These are phyloP conservation scores for Phoxinus phoxinus DNA, from an alignment of 2,113 vertebrate species.

Conservation along the genomic window DNA sequence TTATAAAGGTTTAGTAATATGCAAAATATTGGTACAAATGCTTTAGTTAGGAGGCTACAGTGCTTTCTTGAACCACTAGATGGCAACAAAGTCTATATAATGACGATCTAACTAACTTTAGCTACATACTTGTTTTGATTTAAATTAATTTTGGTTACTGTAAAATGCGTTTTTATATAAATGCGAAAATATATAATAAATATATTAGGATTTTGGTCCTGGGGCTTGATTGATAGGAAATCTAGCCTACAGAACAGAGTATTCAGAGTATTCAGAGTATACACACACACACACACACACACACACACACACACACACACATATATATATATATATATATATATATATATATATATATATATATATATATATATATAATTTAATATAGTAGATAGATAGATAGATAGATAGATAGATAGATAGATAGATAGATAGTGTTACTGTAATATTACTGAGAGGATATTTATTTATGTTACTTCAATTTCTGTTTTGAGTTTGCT, in stretches of 20 bases:
- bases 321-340: no score
- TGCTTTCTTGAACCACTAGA: conserved; percentile 23
- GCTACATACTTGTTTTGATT: neutral
- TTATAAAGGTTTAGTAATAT: neutral
- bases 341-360: no score
- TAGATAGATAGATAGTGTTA: no score
- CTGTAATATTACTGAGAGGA: neutral
- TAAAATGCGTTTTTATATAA: neutral
- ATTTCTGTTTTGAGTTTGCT: neutral
- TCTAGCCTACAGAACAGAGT: neutral
- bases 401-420: no score
- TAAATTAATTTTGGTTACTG: neutral
- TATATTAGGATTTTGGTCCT: neutral
- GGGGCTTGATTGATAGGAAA: neutral
- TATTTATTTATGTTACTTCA: neutral
- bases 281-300: no score
- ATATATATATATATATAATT: no score
- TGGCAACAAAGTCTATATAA: conserved; percentile 48
- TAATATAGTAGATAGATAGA: no score
- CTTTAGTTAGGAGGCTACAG: neutral
- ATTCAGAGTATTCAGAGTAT: no score
- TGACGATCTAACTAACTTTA: neutral
- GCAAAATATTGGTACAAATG: neutral
- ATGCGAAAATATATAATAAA: no score
- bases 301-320: no score